Evolutionary conservation across 2,797 vertebrate species (phyloP), one percentile per base, ranked within the genome.

Genomic region (Ibycter americanus): DNA sequence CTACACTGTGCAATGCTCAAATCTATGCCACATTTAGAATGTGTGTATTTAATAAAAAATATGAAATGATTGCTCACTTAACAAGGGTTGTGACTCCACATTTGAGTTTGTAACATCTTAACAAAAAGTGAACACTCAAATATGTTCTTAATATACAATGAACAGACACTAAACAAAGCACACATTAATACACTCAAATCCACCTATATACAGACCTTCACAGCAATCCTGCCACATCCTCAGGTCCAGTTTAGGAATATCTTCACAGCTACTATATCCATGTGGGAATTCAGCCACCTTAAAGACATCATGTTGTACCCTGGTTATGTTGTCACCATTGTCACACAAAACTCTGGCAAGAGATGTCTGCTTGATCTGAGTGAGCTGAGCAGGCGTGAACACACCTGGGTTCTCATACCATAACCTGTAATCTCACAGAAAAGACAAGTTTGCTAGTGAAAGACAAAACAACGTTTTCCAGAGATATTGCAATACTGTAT

Each of bases 221-320:
- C 99, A 99, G 97, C 99, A 99, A 98, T 99, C 99, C 96, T 99
- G 99, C 99, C 99, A 99, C 99, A 99, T 98, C 21, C 99, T 98
- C 76, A 99, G 98, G 98, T 99, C 99, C 42, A 99, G 98, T 66
- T 98, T 98, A 84, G 99, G 99, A 83, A 99, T 68, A 67, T 99
- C 98, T 12, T 98, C 98, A 38, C 99, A 99, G 98, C 97, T 99
- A 91, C 98, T 83, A 40, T 99, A 99, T 47, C 99, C 99, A 14
- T 99, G 99, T 7, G 99, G 99, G 89, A 99, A 98, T 97, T 99
- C 98, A 0, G 99, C 99, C 96, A 99, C 99, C 10, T 32, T 96
- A 96, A 99, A 99, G 66, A 99, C 99, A 32, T 99, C 99, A 20
- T 94, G 96, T 93, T 99, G 99, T 79, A 99, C 98, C 11, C 98